Base-by-base conservation (phyloP, 2,113 vertebrate genomes). In the Sylvilagus bachmani region DNA sequence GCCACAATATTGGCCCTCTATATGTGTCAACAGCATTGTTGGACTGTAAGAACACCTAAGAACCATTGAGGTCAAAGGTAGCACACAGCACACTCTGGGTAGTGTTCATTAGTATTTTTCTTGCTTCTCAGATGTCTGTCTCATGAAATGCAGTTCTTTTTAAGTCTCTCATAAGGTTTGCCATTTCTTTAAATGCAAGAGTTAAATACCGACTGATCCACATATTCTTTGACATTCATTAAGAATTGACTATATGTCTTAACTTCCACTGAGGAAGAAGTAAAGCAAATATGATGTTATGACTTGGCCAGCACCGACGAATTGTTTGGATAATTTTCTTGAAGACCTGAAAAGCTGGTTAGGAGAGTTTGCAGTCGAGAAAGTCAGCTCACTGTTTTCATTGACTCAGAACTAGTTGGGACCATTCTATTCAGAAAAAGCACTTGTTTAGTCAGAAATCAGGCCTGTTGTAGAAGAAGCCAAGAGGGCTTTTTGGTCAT, bases 51-150 rank as follows among this genome's bases (percentile, higher is more conserved):
- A 38, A 75, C 19, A 38, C 0, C 11, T 17, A 17, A 51, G 58
- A 51, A 8, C 38, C 11, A 25, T 3, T 4, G 33, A 38, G 22
- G 29, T 1, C 2, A 2, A 2, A 0, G n/a, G 10, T 29, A 49
- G 27, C 31, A 24, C 6, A 17, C 10, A 66, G 71, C 31, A 36
- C 5, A 0, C 8, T 55, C 27, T 86, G 21, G 55, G 11, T n/a
- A 11, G 62, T 62, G 10, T 49, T 11, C 24, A 25, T 21, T 21
- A 5, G 25, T 24, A 6, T 73, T 31, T 89, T 70, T 25, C 24
- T 79, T 55, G 7, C 27, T 19, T 51, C 11, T 77, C 29, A 55
- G 17, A 79, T 86, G 82, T 79, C 19, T 69, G 44, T 4, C 44
- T 77, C 79, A 36, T 22, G 14, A 38, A 89, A 64, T 62, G 29